Conservation (phyloP, 1,140 invertebrate species). For the Drosophila obscura region DNA sequence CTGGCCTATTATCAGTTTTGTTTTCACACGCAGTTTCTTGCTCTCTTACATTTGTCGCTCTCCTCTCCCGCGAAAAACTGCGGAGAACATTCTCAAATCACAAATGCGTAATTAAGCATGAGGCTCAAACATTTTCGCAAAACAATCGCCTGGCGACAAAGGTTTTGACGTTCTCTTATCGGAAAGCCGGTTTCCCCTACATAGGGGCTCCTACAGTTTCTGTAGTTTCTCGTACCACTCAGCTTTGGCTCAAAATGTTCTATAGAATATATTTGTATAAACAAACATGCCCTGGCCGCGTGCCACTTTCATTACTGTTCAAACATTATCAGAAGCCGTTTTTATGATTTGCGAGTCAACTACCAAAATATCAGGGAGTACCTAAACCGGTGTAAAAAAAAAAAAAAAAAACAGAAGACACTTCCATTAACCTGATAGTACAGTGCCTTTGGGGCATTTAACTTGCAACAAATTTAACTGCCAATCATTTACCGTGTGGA, state of each 20-base stretch:
- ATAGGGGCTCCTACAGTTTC: not conserved
- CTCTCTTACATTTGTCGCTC: not conserved
- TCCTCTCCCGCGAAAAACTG: not conserved
- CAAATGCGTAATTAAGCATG: slow-evolving; percentile 14
- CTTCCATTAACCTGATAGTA: slow-evolving; percentile 33
- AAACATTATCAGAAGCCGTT: not conserved
- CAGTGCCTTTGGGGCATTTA: slow-evolving; percentile 12
- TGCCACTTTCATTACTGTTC: slow-evolving; percentile 14
- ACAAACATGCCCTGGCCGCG: slow-evolving; percentile 31
- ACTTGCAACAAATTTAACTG: slow-evolving; percentile 16
- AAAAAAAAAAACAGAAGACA: not conserved
- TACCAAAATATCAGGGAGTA: slow-evolving; percentile 29
- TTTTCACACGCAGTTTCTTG: slow-evolving; percentile 66
- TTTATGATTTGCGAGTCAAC: slow-evolving; percentile 26
- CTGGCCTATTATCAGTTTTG: slow-evolving; percentile 67
- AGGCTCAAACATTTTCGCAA: slow-evolving; percentile 20
- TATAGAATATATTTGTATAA: not conserved
- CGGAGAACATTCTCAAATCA: slow-evolving; percentile 1
- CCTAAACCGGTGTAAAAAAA: not conserved
- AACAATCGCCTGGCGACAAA: slow-evolving; percentile 27
- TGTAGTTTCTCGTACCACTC: not conserved
- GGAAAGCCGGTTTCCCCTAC: slow-evolving; percentile 22
- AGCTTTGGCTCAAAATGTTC: not conserved
- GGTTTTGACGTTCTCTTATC: slow-evolving; percentile 20
- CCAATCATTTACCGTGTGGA: slow-evolving; percentile 25